A percentile compares a stretch with the other conserved stretches of the same genome.
Evolutionary conservation across 2,797 vertebrate genomes (phyloP).

Genomic region (Tolypeutes matacus): DNA sequence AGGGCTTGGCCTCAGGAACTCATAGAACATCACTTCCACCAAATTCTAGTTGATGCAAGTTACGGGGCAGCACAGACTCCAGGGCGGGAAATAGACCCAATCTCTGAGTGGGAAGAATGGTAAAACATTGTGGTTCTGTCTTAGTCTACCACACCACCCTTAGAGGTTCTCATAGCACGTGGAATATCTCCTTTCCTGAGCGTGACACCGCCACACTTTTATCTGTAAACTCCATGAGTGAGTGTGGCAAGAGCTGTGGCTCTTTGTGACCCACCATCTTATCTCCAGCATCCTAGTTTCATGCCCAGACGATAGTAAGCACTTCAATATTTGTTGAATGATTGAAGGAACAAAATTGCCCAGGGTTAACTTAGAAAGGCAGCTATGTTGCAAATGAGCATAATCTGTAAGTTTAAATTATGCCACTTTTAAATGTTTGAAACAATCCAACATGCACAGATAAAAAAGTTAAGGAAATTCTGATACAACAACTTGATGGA

Average conservation of each 20-base stretch:
- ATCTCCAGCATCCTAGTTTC: accelerated
- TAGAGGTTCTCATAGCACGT: background rate
- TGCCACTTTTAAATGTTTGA: background rate
- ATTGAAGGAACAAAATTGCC: background rate
- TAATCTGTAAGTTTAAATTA: background rate
- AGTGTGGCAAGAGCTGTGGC: background rate
- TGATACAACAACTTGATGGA: accelerated
- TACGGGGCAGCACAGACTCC: background rate
- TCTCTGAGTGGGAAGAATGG: background rate
- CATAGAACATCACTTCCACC: background rate
- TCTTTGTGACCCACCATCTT: accelerated
- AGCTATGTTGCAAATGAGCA: background rate
- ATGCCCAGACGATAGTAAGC: background rate
- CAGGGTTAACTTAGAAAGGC: background rate
- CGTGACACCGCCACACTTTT: accelerated
- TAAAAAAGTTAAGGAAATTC: accelerated
- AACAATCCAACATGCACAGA: accelerated
- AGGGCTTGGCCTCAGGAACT: background rate
- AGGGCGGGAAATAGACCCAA: too few relatives aligned
- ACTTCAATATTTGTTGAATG: too few relatives aligned
- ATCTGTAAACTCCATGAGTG: background rate
- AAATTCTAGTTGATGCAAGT: too few relatives aligned
- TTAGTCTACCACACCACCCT: background rate
- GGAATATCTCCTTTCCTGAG: background rate
- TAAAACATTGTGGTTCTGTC: background rate